A percentile compares a stretch with the other conserved stretches of the same genome.
phyloP scores from a whole-genome alignment of 2,888 invertebrate species.

The Synanthedon tipuliformis region DNA sequence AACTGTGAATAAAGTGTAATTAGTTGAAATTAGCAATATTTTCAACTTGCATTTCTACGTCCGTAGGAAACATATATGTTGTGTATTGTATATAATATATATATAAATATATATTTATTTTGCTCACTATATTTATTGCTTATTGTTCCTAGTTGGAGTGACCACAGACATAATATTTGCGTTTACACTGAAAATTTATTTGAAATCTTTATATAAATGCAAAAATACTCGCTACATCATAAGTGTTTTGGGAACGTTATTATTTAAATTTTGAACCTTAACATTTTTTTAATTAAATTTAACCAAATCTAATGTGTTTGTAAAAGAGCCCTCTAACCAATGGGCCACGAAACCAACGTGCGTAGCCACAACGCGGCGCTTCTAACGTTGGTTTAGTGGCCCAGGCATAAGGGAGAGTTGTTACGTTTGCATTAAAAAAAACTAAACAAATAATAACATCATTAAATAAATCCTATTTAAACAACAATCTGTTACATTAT shows the following conservation, averaged over 20 bases:
- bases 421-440: no score
- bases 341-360: no score
- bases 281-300: neutral
- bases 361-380: no score
- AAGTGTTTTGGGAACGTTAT: no score
- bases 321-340: no score
- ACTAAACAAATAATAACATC: no score
- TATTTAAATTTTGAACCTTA: no score
- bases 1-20: slow-evolving; percentile 20
- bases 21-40: slow-evolving; percentile 24
- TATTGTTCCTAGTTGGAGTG: slow-evolving; percentile 8
- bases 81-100: neutral
- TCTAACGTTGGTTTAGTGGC: no score
- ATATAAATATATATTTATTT: slow-evolving; percentile 11
- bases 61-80: neutral
- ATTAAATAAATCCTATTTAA: no score
- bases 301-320: neutral
- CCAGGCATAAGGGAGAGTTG: no score
- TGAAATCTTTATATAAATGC: slow-evolving; percentile 24
- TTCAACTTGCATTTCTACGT: neutral
- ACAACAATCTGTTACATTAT: no score
- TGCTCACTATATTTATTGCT: slow-evolving; percentile 19
- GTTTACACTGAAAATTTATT: neutral
- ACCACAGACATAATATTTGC: neutral
- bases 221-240: slow-evolving; percentile 22